Evolutionary conservation across 2,113 vertebrate genomes (phyloP).

Genomic region (Odocoileus hemionus): DNA sequence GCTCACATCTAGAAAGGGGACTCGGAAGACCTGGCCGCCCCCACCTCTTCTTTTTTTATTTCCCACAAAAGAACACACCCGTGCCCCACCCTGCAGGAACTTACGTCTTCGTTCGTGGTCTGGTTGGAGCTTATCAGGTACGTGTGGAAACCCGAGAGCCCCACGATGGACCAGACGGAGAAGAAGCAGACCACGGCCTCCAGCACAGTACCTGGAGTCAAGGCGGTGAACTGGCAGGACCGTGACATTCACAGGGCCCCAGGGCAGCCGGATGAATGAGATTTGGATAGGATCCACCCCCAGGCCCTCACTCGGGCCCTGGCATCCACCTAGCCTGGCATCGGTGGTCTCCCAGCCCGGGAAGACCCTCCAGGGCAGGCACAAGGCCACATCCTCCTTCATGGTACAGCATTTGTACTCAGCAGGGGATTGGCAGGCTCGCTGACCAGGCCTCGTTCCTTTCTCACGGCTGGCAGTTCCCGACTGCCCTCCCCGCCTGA

Average conservation of each 20-base stretch:
- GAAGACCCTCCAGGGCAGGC: too few species aligned
- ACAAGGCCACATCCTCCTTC: rapidly evolving
- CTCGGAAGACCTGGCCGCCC: background rate
- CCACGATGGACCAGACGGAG: constrained; percentile 98
- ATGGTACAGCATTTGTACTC: rapidly evolving
- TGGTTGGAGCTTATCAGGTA: constrained; percentile 99
- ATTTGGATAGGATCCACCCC: background rate
- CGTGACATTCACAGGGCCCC: rapidly evolving
- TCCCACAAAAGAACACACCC: background rate
- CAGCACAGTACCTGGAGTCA: constrained; percentile 90
- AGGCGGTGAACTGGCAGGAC: constrained; percentile 76
- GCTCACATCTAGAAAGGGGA: background rate
- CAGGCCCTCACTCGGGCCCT: background rate
- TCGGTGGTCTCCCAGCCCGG: background rate
- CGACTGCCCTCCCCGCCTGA: background rate
- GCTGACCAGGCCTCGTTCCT: rapidly evolving
- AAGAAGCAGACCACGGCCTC: constrained; percentile 99
- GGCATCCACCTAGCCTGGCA: background rate
- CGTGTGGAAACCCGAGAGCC: constrained; percentile 97
- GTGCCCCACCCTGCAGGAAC: constrained; percentile 53
- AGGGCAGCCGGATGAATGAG: rapidly evolving
- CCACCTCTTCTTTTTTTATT: background rate
- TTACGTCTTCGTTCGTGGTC: constrained; percentile 99
- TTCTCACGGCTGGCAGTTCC: background rate
- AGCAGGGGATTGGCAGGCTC: background rate